These are phyloP conservation scores for Melanophora roralis DNA, from an alignment of 2,888 invertebrate genomes.

Conservation along the genomic window DNA sequence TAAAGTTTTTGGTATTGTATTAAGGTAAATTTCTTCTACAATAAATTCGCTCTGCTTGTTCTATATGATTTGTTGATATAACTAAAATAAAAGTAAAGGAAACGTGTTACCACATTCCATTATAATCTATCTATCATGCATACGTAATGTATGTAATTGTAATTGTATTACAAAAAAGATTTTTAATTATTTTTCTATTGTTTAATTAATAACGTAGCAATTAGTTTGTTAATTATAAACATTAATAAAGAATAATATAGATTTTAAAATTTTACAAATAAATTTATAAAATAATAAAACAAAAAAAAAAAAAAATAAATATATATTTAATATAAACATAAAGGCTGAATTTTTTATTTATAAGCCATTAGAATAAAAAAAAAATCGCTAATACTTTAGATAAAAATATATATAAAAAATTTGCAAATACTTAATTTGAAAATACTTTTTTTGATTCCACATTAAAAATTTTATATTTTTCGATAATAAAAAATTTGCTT, in stretches of 20 bases:
- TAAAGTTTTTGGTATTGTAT: too few relatives aligned
- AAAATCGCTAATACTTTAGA: too few relatives aligned
- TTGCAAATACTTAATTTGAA: too few relatives aligned
- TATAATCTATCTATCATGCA: conserved; percentile 8
- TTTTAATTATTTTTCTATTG: conserved; percentile 37
- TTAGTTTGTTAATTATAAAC: conserved; percentile 60
- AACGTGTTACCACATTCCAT: conserved; percentile 60
- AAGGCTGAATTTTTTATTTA: background rate
- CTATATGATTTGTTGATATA: background rate
- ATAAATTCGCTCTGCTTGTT: too few relatives aligned
- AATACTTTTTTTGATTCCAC: too few relatives aligned
- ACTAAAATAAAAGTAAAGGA: background rate
- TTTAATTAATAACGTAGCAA: conserved; percentile 29
- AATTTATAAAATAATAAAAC: conserved; percentile 34
- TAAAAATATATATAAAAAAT: too few relatives aligned
- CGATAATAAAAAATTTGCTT: too few relatives aligned
- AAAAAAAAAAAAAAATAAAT: conserved; percentile 1
- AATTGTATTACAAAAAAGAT: conserved; percentile 57
- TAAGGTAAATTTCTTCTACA: too few relatives aligned
- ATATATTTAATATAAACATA: background rate
- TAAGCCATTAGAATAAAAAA: background rate
- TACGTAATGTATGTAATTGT: conserved; percentile 56
- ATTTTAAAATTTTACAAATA: conserved; percentile 52
- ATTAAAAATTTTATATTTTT: too few relatives aligned
- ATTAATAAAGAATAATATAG: conserved; percentile 41